Conservation (phyloP, 1,140 invertebrate species). For the Hyposmocoma kahamanoa region DNA sequence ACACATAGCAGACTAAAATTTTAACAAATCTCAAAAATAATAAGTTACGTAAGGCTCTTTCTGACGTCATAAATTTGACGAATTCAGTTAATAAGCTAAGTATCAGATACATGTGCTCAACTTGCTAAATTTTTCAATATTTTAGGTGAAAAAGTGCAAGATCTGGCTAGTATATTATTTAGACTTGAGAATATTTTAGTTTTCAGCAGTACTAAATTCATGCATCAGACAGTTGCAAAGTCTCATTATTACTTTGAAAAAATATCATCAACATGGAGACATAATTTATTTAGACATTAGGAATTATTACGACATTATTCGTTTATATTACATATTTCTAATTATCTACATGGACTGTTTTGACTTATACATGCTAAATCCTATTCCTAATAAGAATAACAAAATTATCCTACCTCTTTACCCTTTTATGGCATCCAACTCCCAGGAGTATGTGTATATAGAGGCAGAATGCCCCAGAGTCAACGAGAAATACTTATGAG, state of each 20-base stretch:
- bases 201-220: conserved; percentile 1
- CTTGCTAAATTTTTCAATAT: too few species aligned
- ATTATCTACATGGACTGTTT: background rate
- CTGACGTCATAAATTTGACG: too few species aligned
- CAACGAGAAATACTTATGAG: background rate
- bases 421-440: conserved; percentile 6
- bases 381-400: conserved; percentile 2
- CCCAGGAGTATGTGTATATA: conserved; percentile 9
- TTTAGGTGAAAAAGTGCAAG: conserved; percentile 4
- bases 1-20: too few species aligned
- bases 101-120: too few species aligned
- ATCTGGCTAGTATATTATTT: background rate
- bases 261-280: background rate
- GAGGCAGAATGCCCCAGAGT: conserved; percentile 9
- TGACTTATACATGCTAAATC: background rate
- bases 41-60: too few species aligned
- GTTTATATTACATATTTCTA: background rate
- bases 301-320: conserved; percentile 4
- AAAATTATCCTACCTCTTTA: conserved; percentile 2
- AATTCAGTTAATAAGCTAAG: too few species aligned
- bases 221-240: conserved; percentile 2
- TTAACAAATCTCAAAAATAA: too few species aligned
- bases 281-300: conserved; percentile 3
- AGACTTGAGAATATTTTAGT: conserved; percentile 6
- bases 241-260: background rate